Evolutionary conservation across 2,888 invertebrate genomes (phyloP), one percentile per base, ranked within the genome.

Genomic region (Drosophila meridionalis): DNA sequence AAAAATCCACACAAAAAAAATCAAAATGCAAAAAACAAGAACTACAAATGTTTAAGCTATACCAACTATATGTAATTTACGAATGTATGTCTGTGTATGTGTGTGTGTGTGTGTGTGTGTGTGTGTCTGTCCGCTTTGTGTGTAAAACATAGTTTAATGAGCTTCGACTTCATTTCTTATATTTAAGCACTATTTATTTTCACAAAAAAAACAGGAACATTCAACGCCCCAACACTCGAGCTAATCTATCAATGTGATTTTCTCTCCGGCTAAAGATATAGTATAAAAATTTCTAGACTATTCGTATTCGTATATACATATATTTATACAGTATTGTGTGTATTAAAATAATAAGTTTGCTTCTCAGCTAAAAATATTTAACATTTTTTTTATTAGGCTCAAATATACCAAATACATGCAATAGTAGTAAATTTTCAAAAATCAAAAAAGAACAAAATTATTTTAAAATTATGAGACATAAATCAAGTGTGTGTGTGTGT

Each of bases 21-120:
- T 20, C 20, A 43, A 32, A 67, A 47, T 20, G 20, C 47, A 62
- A 32, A 6, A 30, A 7, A 30, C 14, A 6, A 48, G 4, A 43
- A 56, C 68, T 52, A 78, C 34, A 68, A 76, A 76, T 70, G 43
- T 70, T 70, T 78, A 73, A 74, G 74, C 69, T 70, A 77, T 69
- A 74, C 14, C 56, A 63, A 67, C 53, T 57, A 55, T 32, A 14
- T 28, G n/a, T 66, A 65, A 47, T 32, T 28, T 68, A 64, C n/a
- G 20, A 32, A 43, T 61, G 36, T 14, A 82, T 69, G 14, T 90
- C 87, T 79, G 90, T 57, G 6, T 45, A n/a, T 32, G 26, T 30
- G 3, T 57, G 28, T 28, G 6, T 28, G 48, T 47, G 47, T 48
- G 50, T 57, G 34, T 40, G 20, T n/a, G 47, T 48, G 36, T 48